Conservation (phyloP, 1,140 invertebrate genomes). For the Orussus abietinus region DNA sequence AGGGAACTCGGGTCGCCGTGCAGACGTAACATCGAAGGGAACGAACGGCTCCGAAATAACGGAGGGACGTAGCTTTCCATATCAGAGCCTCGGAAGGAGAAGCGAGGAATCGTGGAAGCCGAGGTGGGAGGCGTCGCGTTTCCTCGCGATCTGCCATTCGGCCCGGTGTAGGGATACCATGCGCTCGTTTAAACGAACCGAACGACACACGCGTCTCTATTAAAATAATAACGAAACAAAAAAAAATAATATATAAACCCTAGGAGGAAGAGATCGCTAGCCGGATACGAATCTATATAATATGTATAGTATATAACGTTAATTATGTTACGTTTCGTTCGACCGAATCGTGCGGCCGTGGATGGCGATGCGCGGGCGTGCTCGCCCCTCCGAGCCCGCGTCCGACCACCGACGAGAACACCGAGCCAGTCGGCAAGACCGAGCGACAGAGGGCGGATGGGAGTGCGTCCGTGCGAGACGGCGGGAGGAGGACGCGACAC, state of each 20-base stretch:
- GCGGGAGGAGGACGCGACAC: no score
- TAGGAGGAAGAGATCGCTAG: constrained; percentile 29
- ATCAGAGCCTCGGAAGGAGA: no score
- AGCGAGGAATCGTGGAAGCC: no score
- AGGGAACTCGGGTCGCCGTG: no score
- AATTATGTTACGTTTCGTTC: constrained; percentile 37
- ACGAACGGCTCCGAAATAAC: no score
- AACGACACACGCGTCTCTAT: constrained; percentile 35
- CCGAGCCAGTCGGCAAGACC: no score
- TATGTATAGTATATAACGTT: constrained; percentile 43
- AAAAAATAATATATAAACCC: constrained; percentile 38
- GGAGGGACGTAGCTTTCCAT: no score
- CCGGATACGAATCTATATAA: constrained; percentile 36
- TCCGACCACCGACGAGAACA: no score
- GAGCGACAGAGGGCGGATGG: no score
- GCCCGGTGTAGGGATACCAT: constrained; percentile 15
- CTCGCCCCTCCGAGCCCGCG: not conserved
- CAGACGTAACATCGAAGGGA: no score
- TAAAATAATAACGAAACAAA: constrained; percentile 17
- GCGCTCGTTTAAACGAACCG: constrained; percentile 28
- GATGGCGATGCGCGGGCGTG: not conserved
- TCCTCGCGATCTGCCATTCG: constrained; percentile 14
- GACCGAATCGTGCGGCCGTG: constrained; percentile 18
- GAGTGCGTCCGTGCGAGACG: no score
- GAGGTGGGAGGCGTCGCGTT: no score